Conservation (phyloP, 2,888 invertebrate species). For the Leistus spinibarbis region DNA sequence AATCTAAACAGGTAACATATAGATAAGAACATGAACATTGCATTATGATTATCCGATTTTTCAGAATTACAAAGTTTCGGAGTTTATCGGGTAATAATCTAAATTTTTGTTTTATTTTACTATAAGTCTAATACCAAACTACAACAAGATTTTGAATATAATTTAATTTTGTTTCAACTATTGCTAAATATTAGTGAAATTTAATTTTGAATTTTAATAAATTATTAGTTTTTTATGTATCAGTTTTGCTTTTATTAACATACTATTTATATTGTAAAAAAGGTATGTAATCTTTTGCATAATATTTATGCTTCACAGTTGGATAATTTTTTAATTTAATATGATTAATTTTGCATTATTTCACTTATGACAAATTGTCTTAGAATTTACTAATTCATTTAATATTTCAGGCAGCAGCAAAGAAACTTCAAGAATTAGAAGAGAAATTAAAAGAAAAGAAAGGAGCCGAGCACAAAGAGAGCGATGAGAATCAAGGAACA, state of each 20-base stretch:
- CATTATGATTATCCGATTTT: neutral
- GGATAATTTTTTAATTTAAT: neutral
- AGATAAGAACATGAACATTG: neutral
- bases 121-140: no score
- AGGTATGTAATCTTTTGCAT: no score
- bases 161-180: no score
- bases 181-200: no score
- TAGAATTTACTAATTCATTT: neutral
- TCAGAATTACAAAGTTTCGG: neutral
- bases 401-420: slow-evolving; percentile 61
- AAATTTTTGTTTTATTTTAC: no score
- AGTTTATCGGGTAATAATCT: no score
- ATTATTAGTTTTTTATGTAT: no score
- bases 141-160: no score
- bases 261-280: no score
- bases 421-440: slow-evolving; percentile 72
- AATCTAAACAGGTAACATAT: slow-evolving; percentile 60
- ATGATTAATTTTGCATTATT: neutral
- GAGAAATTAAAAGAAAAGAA: slow-evolving; percentile 68
- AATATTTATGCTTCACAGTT: no score
- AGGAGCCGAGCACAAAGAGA: slow-evolving; percentile 57
- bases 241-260: no score
- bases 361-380: neutral
- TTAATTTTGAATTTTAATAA: no score
- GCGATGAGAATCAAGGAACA: slow-evolving; percentile 56